phyloP scores from a whole-genome alignment of 64 coral and sea anemone genomes.

The Anthopleura sola region DNA sequence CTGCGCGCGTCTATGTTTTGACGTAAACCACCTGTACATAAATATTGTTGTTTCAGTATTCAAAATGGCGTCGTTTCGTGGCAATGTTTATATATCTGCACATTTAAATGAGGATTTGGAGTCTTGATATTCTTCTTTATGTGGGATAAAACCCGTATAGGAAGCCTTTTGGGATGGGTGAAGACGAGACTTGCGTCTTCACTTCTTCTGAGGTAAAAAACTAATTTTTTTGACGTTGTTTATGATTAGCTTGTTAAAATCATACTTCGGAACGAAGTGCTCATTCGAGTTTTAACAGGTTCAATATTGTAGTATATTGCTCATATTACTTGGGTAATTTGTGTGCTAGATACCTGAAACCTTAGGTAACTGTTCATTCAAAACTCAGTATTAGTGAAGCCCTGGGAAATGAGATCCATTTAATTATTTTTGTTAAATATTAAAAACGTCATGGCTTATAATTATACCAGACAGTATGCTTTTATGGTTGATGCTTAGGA shows the following conservation, averaged over 20 bases:
- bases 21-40: conserved; percentile 9
- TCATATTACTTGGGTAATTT: neutral
- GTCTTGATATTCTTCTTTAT: conserved; percentile 22
- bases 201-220: conserved; percentile 51
- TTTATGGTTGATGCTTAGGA: no score
- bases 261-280: neutral
- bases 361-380: neutral
- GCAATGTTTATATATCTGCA: neutral
- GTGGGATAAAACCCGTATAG: conserved; percentile 48
- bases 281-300: neutral
- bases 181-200: conserved; percentile 64
- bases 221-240: neutral
- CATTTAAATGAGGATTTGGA: conserved; percentile 5
- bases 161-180: conserved; percentile 71
- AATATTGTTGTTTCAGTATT: conserved; percentile 7
- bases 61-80: conserved; percentile 7
- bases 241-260: neutral
- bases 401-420: neutral
- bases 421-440: no score
- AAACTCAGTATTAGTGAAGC: neutral
- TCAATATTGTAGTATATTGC: neutral
- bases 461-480: no score
- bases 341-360: neutral
- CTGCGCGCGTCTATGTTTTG: conserved; percentile 22
- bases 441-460: no score